Evolutionary conservation across 1,140 invertebrate species (phyloP).

Genomic region (Danaus melanippus): DNA sequence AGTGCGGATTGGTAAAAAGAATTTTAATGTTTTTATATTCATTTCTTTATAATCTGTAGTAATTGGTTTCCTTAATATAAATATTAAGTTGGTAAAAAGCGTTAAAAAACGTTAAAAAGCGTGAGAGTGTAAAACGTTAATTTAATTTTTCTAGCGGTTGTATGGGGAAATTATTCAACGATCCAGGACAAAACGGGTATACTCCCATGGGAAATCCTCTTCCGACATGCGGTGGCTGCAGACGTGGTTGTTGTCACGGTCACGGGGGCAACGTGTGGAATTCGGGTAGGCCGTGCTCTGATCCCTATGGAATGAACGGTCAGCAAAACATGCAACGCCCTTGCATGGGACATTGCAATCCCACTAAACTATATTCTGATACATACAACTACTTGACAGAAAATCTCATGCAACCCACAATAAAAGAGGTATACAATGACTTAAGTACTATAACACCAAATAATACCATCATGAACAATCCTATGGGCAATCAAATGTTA

Average conservation of each 20-base stretch:
- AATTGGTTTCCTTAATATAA: neutral
- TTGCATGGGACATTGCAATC: slow-evolving; percentile 49
- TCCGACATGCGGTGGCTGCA: slow-evolving; percentile 27
- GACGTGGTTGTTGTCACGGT: slow-evolving; percentile 23
- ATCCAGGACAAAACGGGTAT: slow-evolving; percentile 21
- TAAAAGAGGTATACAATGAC: slow-evolving; percentile 59
- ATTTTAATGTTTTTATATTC: slow-evolving; percentile 4
- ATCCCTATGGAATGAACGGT: slow-evolving; percentile 21
- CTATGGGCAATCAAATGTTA: slow-evolving; percentile 36
- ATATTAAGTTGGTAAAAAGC: slow-evolving; percentile 2
- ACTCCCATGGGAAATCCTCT: slow-evolving; percentile 10
- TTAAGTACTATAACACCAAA: slow-evolving; percentile 44
- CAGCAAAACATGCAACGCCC: slow-evolving; percentile 23
- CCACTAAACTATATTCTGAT: slow-evolving; percentile 47
- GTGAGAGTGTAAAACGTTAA: too few relatives aligned
- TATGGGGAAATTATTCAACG: slow-evolving; percentile 58
- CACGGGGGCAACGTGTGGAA: slow-evolving; percentile 19
- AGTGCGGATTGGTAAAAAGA: slow-evolving; percentile 55
- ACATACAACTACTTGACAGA: slow-evolving; percentile 50
- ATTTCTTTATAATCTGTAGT: neutral
- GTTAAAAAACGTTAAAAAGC: too few relatives aligned
- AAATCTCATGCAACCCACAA: slow-evolving; percentile 53
- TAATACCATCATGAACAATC: slow-evolving; percentile 49
- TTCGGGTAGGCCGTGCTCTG: slow-evolving; percentile 21
- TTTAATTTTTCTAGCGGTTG: slow-evolving; percentile 49